These are phyloP conservation scores for Lasioglossum marginatum DNA, from an alignment of 2,888 invertebrate species.

Conservation along the genomic window DNA sequence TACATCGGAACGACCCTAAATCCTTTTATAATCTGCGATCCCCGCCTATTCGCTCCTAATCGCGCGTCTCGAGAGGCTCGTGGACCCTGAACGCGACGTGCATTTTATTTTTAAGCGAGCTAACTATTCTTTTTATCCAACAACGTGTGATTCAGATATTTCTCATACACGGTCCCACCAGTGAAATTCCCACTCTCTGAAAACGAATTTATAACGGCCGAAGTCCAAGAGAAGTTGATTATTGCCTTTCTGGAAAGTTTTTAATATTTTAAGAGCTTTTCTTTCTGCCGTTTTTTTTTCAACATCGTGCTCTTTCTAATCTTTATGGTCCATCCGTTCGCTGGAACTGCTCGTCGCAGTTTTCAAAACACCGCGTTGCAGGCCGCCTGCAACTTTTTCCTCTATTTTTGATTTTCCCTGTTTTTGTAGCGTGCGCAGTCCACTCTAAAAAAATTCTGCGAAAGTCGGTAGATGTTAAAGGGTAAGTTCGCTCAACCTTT, in stretches of 20 bases:
- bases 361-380: not conserved
- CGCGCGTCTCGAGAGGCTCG: not conserved
- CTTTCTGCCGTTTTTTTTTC: not conserved
- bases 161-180: not conserved
- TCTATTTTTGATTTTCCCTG: not conserved
- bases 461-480: not conserved
- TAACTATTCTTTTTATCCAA: not conserved
- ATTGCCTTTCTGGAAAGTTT: not conserved
- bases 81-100: not conserved
- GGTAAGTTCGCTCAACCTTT: not conserved
- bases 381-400: not conserved
- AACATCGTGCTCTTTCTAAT: not conserved
- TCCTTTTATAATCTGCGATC: constrained; percentile 5
- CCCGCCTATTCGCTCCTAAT: constrained; percentile 19
- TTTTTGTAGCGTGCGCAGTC: not conserved
- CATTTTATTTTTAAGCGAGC: not conserved
- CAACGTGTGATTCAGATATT: not conserved
- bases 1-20: constrained; percentile 10
- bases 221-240: not conserved
- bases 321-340: not conserved
- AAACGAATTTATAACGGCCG: not conserved
- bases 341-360: not conserved
- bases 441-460: not conserved
- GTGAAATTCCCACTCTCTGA: not conserved
- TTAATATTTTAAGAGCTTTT: not conserved